Base-by-base conservation (phyloP, 1,140 invertebrate species). In the Sarcophaga peregrina region DNA sequence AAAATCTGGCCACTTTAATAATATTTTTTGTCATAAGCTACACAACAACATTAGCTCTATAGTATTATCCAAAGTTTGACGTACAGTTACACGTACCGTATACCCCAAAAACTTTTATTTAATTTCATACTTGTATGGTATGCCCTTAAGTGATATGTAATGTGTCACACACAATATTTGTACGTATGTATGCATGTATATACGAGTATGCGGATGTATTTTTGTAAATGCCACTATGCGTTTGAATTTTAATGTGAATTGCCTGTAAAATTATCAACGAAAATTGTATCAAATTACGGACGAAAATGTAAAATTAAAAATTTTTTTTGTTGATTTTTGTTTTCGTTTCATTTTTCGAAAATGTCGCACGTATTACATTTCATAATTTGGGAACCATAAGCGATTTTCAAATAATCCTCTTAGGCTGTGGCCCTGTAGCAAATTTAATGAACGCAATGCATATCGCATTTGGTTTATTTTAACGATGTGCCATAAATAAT, bases 401-500 rank as follows among this genome's bases (percentile, higher is more conserved):
- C 50, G 13, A 52, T 58, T 37, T 37, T 58, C 10, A 58, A 58
- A n/a, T n/a, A 58, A 58, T n/a, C 54, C 54, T 37, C 25, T 37
- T 37, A 1, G 1, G 25, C 25, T 37, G 4, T 37, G 25, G 25
- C 54, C 10, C 15, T 58, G 54, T 15, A n/a, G 13, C 54, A 13
- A 58, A 37, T 37, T 37, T 37, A 37, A 37, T 37, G 25, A 37
- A 37, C 25, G 6, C 15, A 58, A 4, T 58, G 13, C 54, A n/a
- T n/a, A 58, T 58, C 13, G 54, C 54, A 37, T 37, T 37, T 0
- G 13, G 54, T n/a, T 58, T 37, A 13, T 58, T 58, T 58, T 58
- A 58, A 58, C 54, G 54, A 68, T 68, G 62, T 68, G 62, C 20
- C 62, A 68, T 25, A 20, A 68, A 68, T 68, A 20, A 68, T 68